Evolutionary conservation across 1,140 invertebrate genomes (phyloP).

Genomic region (Cyclargus thomasi): DNA sequence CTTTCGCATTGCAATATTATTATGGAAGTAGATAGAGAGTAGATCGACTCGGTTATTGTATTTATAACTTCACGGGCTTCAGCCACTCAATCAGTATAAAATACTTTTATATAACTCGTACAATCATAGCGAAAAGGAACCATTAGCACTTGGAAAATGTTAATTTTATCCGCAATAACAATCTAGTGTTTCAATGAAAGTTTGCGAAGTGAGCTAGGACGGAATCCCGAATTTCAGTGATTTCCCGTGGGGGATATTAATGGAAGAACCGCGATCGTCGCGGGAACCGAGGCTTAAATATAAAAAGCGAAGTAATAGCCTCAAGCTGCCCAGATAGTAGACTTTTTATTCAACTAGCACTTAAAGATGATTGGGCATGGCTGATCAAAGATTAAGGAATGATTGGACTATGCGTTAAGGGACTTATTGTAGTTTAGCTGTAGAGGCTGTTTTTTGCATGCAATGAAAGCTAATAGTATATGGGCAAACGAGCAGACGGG

Average conservation of each 20-base stretch:
- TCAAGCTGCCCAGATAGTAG: conserved; percentile 21
- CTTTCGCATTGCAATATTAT: too few relatives aligned
- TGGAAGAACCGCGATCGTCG: conserved; percentile 28
- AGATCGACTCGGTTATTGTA: too few relatives aligned
- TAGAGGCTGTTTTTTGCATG: too few relatives aligned
- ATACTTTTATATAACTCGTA: background rate
- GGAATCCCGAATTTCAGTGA: conserved; percentile 35
- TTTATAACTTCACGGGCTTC: too few relatives aligned
- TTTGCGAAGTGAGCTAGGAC: conserved; percentile 29
- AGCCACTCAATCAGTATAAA: background rate
- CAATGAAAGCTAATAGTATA: too few relatives aligned
- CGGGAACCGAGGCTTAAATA: conserved; percentile 27
- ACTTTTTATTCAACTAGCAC: conserved; percentile 32
- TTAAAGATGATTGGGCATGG: conserved; percentile 19
- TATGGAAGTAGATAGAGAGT: too few relatives aligned
- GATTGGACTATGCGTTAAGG: too few relatives aligned
- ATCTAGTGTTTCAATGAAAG: conserved; percentile 26
- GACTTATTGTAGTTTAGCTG: too few relatives aligned
- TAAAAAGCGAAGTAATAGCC: conserved; percentile 33
- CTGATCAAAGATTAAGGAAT: background rate
- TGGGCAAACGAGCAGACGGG: too few relatives aligned
- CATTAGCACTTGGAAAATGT: conserved; percentile 9
- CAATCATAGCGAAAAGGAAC: background rate
- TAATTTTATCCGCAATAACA: conserved; percentile 30
- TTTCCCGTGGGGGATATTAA: conserved; percentile 36